Percentiles rank a stretch among this genome's conserved stretches.
Conservation (phyloP, 2,113 vertebrate species). For the Pachycephala philippinensis region DNA sequence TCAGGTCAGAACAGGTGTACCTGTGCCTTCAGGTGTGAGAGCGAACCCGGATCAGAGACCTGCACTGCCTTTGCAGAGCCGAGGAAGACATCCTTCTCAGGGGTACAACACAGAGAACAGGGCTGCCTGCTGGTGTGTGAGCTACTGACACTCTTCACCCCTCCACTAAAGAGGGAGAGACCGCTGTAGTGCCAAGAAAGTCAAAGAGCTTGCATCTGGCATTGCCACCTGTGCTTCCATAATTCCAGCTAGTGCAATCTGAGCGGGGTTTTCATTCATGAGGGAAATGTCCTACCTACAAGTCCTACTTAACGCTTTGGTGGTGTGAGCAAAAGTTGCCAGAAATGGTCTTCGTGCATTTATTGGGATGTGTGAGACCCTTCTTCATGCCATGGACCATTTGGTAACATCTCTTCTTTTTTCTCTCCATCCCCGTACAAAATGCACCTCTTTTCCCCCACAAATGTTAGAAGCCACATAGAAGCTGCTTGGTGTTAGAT, state of each 20-base stretch:
- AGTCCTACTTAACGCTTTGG: background rate
- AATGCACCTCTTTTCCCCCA: background rate
- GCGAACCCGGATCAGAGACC: fast-evolving
- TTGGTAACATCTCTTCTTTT: background rate
- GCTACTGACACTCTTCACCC: background rate
- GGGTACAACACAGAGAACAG: background rate
- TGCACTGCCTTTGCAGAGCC: background rate
- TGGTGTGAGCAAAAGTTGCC: background rate
- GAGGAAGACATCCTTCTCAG: background rate
- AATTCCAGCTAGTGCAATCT: background rate
- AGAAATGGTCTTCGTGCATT: background rate
- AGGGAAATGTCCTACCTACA: background rate
- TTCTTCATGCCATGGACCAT: fast-evolving
- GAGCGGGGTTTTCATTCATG: background rate
- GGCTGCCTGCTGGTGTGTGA: background rate
- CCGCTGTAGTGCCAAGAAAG: background rate
- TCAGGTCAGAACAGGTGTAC: background rate
- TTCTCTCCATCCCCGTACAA: background rate
- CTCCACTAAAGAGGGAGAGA: background rate
- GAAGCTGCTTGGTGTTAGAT: background rate
- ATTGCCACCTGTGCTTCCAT: background rate
- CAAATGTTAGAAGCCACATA: background rate
- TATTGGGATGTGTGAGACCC: background rate
- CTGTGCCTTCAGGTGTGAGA: background rate
- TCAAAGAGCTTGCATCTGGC: background rate